Conservation (phyloP, 2,797 vertebrate species). For the Megalops cyprinoides region DNA sequence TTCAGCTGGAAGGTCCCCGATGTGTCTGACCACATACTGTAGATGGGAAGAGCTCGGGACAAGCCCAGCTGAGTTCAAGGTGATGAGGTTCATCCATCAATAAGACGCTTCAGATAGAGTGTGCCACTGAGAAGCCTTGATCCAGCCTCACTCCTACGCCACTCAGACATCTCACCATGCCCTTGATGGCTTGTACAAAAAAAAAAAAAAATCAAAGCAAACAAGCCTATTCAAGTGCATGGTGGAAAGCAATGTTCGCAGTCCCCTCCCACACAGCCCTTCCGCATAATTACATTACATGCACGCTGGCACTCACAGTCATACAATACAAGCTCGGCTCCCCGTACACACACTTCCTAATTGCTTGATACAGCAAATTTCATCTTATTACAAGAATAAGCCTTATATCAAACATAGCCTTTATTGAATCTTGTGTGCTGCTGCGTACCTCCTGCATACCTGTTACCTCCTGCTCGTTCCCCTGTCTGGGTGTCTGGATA, state of each 20-base stretch:
- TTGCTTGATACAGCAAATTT: constrained; percentile 46
- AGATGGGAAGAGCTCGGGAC: neutral
- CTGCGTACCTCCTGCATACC: neutral
- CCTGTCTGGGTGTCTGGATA: neutral
- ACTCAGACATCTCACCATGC: constrained; percentile 24
- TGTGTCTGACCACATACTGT: neutral
- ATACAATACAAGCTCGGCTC: constrained; percentile 31
- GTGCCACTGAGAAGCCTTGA: neutral
- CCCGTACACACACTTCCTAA: constrained; percentile 39
- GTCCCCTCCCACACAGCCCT: constrained; percentile 23
- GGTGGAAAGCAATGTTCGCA: constrained; percentile 5
- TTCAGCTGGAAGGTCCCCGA: neutral
- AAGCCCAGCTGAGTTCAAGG: neutral
- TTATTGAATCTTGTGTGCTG: constrained; percentile 47
- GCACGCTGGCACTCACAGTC: constrained; percentile 31
- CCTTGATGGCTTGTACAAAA: constrained; percentile 12
- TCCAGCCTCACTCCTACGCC: neutral
- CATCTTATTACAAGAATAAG: constrained; percentile 42
- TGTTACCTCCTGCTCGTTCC: neutral
- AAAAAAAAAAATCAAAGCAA: constrained; percentile 1
- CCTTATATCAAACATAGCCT: constrained; percentile 24
- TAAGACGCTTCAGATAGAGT: neutral
- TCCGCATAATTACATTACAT: constrained; percentile 31
- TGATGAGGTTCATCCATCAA: constrained; percentile 2
- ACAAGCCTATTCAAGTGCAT: constrained; percentile 1